Evolutionary conservation across 2,888 invertebrate species (phyloP), one percentile per base, ranked within the genome.

Genomic region (Hydroisotoma schaefferi): DNA sequence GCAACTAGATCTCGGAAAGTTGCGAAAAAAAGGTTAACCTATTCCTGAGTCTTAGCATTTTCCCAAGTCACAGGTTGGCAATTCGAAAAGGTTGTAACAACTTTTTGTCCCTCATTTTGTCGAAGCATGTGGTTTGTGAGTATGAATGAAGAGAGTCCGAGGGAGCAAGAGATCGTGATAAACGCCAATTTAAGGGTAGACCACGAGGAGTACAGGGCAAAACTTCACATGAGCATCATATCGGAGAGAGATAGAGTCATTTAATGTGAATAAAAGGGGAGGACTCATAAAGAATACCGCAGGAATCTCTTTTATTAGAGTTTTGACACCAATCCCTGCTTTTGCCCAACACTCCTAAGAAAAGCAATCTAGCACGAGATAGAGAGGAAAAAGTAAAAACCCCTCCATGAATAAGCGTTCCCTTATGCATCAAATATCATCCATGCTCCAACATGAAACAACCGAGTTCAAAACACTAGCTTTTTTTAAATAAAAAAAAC

Each of bases 291-390:
- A 69, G 64, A 59, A 69, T 66, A 59, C 69, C 64, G 58, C 69
- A 69, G 69, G 69, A 69, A 64, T 67, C 69, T 66, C 54, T 68
- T 68, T 66, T 65, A 68, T 68, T 68, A 68, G 64, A 59, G 64
- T 66, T 67, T 67, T 66, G 69, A 69, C 69, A 69, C 69, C 62
- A 53, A 18, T 12, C 8, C 27, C 23, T n/a, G 10, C 57, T 59
- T 65, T 56, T 61, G 60, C 57, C 59, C 58, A 52, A 57, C 59
- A 59, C 51, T 38, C 46, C 20, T 22, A 23, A 23, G 25, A 3
- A 46, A 23, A 40, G 8, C n/a, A 40, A 40, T 15, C 5, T 40
- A 20, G 40, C 40, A 40, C 40, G 40, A 40, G 40, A 20, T 40
- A 15, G 20, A 40, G 40, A 33, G 33, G 33, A 33, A 20, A 40